Evolutionary conservation across 1,140 invertebrate species (phyloP).

Genomic region (Caenorhabditis elegans): WBcel235 BX284602.5:7578001-7578500

Average conservation of each 20-base stretch:
- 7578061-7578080: conserved; percentile 32
- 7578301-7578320: background rate
- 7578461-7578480: conserved; percentile 33
- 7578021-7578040: background rate
- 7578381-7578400: conserved; percentile 32
- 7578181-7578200: conserved; percentile 39
- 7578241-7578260: conserved; percentile 28
- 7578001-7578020: background rate
- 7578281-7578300: background rate
- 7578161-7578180: background rate
- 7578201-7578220: conserved; percentile 33
- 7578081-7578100: background rate
- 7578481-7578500: conserved; percentile 41
- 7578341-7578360: conserved; percentile 12
- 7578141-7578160: background rate
- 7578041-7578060: background rate
- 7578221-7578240: conserved; percentile 26
- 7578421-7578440: background rate
- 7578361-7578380: conserved; percentile 18
- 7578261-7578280: conserved; percentile 1
- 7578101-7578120: background rate
- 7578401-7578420: background rate
- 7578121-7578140: conserved; percentile 30
- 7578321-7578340: conserved; percentile 23
- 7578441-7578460: conserved; percentile 44